Evolutionary conservation across 2,888 invertebrate genomes (phyloP).

Genomic region (Drosophila limbata): DNA sequence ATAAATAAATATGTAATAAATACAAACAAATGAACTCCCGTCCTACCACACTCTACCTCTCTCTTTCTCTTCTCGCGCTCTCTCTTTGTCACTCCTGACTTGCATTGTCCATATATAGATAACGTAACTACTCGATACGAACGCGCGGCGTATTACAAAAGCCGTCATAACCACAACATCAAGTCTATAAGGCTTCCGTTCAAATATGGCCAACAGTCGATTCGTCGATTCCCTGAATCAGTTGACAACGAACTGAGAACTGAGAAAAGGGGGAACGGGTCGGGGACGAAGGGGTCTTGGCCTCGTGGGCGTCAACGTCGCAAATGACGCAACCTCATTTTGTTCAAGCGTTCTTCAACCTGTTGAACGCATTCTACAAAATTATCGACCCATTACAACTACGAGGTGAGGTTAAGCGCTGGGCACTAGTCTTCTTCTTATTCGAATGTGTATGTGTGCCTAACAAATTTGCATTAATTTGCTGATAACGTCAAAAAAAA

Average conservation of each 20-base stretch:
- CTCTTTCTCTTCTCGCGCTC: neutral
- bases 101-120: slow-evolving; percentile 56
- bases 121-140: slow-evolving; percentile 21
- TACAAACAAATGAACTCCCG: slow-evolving; percentile 20
- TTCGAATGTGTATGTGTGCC: slow-evolving; percentile 17
- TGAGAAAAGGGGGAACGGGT: neutral
- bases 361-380: slow-evolving; percentile 54
- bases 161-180: slow-evolving; percentile 48
- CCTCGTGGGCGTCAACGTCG: slow-evolving; percentile 52
- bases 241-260: slow-evolving; percentile 21
- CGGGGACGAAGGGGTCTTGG: neutral
- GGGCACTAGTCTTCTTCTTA: neutral
- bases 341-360: slow-evolving; percentile 32
- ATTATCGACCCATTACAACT: slow-evolving; percentile 52
- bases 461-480: slow-evolving; percentile 50
- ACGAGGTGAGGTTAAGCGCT: slow-evolving; percentile 1
- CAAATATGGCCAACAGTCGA: slow-evolving; percentile 58
- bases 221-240: slow-evolving; percentile 44
- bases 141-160: slow-evolving; percentile 36
- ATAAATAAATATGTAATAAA: slow-evolving; percentile 44
- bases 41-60: neutral
- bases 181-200: slow-evolving; percentile 68
- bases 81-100: slow-evolving; percentile 14
- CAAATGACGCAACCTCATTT: slow-evolving; percentile 54
- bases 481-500: slow-evolving; percentile 55